These are phyloP conservation scores for Lepidostoma basale DNA, from an alignment of 1,140 invertebrate species.

Conservation along the genomic window DNA sequence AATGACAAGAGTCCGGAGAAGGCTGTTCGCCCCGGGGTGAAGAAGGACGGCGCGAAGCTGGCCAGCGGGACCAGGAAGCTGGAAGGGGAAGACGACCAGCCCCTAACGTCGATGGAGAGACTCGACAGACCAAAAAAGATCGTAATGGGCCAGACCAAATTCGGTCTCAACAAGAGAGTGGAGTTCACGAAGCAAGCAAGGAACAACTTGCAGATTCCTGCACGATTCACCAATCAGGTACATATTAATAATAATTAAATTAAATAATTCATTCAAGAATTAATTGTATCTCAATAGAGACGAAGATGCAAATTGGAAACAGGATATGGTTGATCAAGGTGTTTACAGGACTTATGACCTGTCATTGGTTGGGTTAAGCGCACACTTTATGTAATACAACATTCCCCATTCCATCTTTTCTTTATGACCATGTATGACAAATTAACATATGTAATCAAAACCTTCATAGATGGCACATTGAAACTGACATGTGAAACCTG, in stretches of 20 bases:
- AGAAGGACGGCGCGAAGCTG: slow-evolving; percentile 46
- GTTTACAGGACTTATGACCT: too few species aligned
- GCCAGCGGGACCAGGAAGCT: slow-evolving; percentile 48
- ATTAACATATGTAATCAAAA: too few species aligned
- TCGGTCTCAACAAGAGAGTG: slow-evolving; percentile 55
- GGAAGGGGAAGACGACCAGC: slow-evolving; percentile 53
- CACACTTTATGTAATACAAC: too few species aligned
- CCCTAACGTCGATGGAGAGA: slow-evolving; percentile 54
- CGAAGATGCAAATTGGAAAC: too few species aligned
- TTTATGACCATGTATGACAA: too few species aligned
- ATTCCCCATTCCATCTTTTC: too few species aligned
- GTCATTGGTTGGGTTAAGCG: too few species aligned
- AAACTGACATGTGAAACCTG: too few species aligned
- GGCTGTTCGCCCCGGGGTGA: slow-evolving; percentile 36
- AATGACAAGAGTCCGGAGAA: slow-evolving; percentile 61
- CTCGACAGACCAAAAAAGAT: slow-evolving; percentile 60
- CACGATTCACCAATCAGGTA: slow-evolving; percentile 57
- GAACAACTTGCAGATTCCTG: slow-evolving; percentile 57
- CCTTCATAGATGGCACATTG: too few species aligned
- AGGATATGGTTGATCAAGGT: too few species aligned
- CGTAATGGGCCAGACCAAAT: slow-evolving; percentile 54
- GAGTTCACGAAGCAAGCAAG: slow-evolving; percentile 54
- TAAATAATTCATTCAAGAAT: too few species aligned
- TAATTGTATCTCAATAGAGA: too few species aligned
- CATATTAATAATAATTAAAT: slow-evolving; percentile 10